phyloP scores from a whole-genome alignment of 2,113 vertebrate genomes.

The Anguilla rostrata region DNA sequence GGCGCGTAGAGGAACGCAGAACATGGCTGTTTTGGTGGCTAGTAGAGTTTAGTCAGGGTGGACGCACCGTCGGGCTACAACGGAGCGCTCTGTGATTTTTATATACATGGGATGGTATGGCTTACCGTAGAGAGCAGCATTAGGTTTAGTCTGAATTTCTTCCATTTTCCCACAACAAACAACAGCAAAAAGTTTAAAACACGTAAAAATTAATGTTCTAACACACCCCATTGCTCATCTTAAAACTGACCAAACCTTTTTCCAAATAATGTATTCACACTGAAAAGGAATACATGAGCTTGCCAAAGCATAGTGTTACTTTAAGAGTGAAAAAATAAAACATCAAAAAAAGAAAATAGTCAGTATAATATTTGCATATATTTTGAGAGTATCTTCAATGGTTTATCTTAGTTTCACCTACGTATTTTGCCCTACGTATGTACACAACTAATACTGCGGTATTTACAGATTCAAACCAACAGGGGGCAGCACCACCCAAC shows the following conservation, averaged over 20 bases:
- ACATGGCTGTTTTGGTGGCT: neutral
- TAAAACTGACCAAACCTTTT: slow-evolving; percentile 1
- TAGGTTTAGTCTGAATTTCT: slow-evolving; percentile 23
- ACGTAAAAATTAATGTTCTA: slow-evolving; percentile 17
- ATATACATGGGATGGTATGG: slow-evolving; percentile 9
- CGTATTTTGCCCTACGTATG: slow-evolving; percentile 60
- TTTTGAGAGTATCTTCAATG: slow-evolving; percentile 59
- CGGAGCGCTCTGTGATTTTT: neutral
- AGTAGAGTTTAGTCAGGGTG: neutral
- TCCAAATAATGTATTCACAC: neutral
- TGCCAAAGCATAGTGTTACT: slow-evolving; percentile 58
- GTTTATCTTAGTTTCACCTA: slow-evolving; percentile 61
- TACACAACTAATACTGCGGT: slow-evolving; percentile 59
- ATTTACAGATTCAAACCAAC: slow-evolving; percentile 63
- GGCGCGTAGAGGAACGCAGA: neutral
- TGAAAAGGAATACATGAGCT: slow-evolving; percentile 28
- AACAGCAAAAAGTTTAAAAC: slow-evolving; percentile 18
- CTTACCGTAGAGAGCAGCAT: slow-evolving; percentile 28
- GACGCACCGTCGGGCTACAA: neutral
- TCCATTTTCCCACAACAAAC: slow-evolving; percentile 3
- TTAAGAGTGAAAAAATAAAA: slow-evolving; percentile 28
- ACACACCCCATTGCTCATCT: slow-evolving; percentile 2
- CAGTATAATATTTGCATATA: slow-evolving; percentile 68
- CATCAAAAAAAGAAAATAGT: slow-evolving; percentile 46
- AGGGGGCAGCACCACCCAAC: slow-evolving; percentile 63